Base-by-base conservation (phyloP, 2,888 invertebrate species). In the Aleiodes testaceus region DNA sequence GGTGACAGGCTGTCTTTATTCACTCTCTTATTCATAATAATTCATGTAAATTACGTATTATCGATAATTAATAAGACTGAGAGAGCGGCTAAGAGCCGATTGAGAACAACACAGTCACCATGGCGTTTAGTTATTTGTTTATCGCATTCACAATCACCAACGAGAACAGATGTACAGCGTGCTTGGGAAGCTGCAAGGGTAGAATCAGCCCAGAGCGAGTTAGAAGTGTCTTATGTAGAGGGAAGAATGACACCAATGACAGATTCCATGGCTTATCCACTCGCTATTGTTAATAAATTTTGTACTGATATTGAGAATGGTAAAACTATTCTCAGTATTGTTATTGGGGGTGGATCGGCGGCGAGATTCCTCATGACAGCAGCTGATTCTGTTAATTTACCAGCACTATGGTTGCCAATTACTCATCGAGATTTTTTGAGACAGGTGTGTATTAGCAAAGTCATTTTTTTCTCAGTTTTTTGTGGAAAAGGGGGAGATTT, bases 321-420 rank as follows among this genome's bases (percentile, higher is more conserved):
- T 42, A 82, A 81, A 66, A 86, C 86, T 2, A 80, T 84, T 42
- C 72, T 87, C 69, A 83, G 78, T 71, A 66, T 87, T 36, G 79
- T 87, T 36, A 81, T 87, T 66, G 87, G 87, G 4, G 85, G 86
- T 49, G 87, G 87, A 14, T 79, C 87, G 0, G 84, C 87, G 3
- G 86, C 86, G 1, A 82, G 84, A 72, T 87, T 87, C 71, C 79
- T 87, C 18, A 81, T 87, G 36, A 85, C 87, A 18, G 86, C 87
- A 52, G 81, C 85, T 2, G 81, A 82, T 9, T 83, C 86, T 9
- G 70, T 87, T n/a, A 82, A 84, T 64, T 79, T 87, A 59, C 87
- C 87, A 20, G 80, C 84, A 2, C 75, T 87, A 12, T 87, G 87
- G 87, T 70, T 87, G 66, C 87, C 87, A n/a, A 83, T 84, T 70